Evolutionary conservation across 2,888 invertebrate species (phyloP), one percentile per base, ranked within the genome.

Genomic region (Aplocera efformata): DNA sequence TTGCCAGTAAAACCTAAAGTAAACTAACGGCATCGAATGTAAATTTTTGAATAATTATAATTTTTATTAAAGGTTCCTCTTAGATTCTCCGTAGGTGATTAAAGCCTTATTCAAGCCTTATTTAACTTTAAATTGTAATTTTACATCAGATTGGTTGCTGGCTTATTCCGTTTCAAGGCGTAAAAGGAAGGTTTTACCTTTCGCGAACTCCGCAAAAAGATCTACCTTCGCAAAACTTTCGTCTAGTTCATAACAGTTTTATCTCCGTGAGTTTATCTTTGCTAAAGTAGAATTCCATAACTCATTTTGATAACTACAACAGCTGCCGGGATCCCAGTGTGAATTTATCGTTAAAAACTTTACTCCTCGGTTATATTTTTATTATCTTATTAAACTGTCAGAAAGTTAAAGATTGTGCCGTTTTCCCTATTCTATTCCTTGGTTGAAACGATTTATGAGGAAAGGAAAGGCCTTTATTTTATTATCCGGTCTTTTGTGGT

Each of bases 361-460:
- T 69, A 67, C 68, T 64, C 63, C 53, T 43, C 60, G 71, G 75
- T 77, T 74, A 79, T 80, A 81, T 82, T 81, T 80, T 82, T 81
- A 80, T 81, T 80, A 82, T 83, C 80, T 82, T 81, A 83, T 83
- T 83, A 83, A 83, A 81, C 79, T 83, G 83, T 80, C 83, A 79
- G 73, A 82, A 80, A 82, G 79, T 82, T 81, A 80, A 80, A 80
- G 79, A 81, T 80, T 81, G 75, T 77, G 73, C 72, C 76, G 71
- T 77, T 80, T 77, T 76, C 74, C 70, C 72, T 72, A 78, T 77
- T 78, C 75, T 74, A 76, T 75, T 76, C 79, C 70, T 66, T 64
- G 69, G 71, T 71, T 60, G 60, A 65, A 60, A 63, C 77, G 79
- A 80, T 81, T 81, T 79, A 81, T 68, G 74, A 67, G 59, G 58